These are phyloP conservation scores for Chloroclysta siterata DNA, from an alignment of 2,888 invertebrate species.

Conservation along the genomic window DNA sequence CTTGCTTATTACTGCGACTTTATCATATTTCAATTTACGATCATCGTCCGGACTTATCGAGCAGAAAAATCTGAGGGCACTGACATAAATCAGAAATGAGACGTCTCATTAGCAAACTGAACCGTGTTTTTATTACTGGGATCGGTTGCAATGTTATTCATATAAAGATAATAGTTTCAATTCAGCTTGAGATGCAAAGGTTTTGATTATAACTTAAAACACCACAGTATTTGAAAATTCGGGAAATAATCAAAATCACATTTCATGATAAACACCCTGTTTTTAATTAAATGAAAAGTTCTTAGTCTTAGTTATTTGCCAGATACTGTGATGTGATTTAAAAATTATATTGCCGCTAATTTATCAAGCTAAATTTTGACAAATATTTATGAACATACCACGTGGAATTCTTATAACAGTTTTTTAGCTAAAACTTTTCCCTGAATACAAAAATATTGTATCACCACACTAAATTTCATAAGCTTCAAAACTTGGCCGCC, in stretches of 20 bases:
- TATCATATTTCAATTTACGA: slow-evolving; percentile 85
- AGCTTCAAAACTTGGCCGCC: slow-evolving; percentile 64
- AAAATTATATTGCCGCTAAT: not conserved
- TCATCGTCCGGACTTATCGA: slow-evolving; percentile 80
- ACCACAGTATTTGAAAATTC: too few species aligned
- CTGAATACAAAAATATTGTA: slow-evolving; percentile 39
- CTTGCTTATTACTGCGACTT: slow-evolving; percentile 79
- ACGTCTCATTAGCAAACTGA: slow-evolving; percentile 71
- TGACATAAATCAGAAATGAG: slow-evolving; percentile 79
- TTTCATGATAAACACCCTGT: too few species aligned
- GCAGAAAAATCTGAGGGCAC: slow-evolving; percentile 79
- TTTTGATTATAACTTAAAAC: too few species aligned
- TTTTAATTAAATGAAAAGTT: too few species aligned
- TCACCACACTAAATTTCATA: slow-evolving; percentile 58
- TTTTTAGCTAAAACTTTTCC: not conserved
- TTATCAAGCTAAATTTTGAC: not conserved
- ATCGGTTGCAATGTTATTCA: slow-evolving; percentile 22
- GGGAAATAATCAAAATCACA: too few species aligned
- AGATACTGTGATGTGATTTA: too few species aligned
- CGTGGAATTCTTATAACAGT: not conserved
- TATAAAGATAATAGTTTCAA: not conserved
- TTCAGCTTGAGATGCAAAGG: too few species aligned
- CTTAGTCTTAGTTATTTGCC: too few species aligned
- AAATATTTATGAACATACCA: not conserved
- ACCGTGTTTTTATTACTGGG: slow-evolving; percentile 30